Base-by-base conservation (phyloP, 2,888 invertebrate genomes). In the Colostygia pectinataria region DNA sequence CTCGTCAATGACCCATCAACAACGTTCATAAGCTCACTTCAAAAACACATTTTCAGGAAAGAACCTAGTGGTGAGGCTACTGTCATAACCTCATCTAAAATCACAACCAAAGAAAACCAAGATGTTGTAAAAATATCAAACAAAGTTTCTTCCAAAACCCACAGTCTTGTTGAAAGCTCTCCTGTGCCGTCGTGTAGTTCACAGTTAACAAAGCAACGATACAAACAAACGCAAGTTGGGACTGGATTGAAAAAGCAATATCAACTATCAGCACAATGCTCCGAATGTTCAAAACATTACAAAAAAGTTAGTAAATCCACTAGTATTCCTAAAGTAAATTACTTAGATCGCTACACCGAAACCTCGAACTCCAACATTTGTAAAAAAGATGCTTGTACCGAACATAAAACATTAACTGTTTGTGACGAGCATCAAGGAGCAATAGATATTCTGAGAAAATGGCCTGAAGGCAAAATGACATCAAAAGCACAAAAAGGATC, bases 1-100 rank as follows among this genome's bases (percentile, higher is more conserved):
- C 64, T 85, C n/a, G 63, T 77, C 7, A 78, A 73, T 45, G 77
- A 84, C 57, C 83, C 86, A 20, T 78, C 84, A 0, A 60, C 71
- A 9, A 72, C 78, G 24, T 29, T 85, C 24, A 57, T 80, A 36
- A 66, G 66, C 47, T 69, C 71, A 25, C 45, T 83, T 39, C 68
- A 65, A 23, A 62, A 64, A 9, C 66, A 66, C 34, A 46, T 78
- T 34, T 67, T 63, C 36, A 56, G 48, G 45, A 57, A 43, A 20
- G 15, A 49, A 13, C 12, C 56, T 4, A 34, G 51, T 29, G 41
- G 51, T 13, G 24, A 44, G 6, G 31, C 12, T 31, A 31, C 39
- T 18, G 28, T 15, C 32, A 40, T 36, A 33, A 4, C 1, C 5
- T 18, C 10, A 12, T 36, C 51, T 10, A 48, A 40, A 32, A 23